Evolutionary conservation across 2,113 vertebrate species (phyloP).

Genomic region (Indicator maculatus): DNA sequence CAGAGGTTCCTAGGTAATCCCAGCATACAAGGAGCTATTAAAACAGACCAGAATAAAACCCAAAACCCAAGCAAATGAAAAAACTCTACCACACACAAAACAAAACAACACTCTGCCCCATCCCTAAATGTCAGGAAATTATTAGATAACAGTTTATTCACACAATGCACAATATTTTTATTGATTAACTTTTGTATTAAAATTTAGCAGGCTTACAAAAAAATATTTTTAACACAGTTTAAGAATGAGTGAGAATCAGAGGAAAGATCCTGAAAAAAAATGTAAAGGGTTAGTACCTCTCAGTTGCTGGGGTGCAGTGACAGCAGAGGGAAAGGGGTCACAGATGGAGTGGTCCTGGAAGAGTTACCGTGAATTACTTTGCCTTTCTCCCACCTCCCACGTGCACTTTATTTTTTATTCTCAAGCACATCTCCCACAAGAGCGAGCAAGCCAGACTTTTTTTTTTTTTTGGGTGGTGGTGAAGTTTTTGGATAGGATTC

Average conservation of each 20-base stretch:
- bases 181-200: neutral
- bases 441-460: neutral
- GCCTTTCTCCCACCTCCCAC: slow-evolving; percentile 42
- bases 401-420: slow-evolving; percentile 12
- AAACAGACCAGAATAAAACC: neutral
- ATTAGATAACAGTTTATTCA: neutral
- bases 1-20: neutral
- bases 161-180: neutral
- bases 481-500: slow-evolving; percentile 11
- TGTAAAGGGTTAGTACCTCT: neutral
- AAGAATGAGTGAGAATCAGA: neutral
- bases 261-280: neutral
- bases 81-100: neutral
- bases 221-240: neutral
- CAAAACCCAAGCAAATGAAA: neutral
- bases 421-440: slow-evolving; percentile 10
- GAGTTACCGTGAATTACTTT: neutral
- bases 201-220: neutral
- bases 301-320: neutral
- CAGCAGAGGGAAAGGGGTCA: slow-evolving; percentile 12
- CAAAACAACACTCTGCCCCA: neutral
- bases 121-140: neutral
- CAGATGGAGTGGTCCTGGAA: neutral
- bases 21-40: neutral
- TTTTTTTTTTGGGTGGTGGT: neutral